These are phyloP conservation scores for Dryobotodes eremita DNA, from an alignment of 2,888 invertebrate species.

Conservation along the genomic window DNA sequence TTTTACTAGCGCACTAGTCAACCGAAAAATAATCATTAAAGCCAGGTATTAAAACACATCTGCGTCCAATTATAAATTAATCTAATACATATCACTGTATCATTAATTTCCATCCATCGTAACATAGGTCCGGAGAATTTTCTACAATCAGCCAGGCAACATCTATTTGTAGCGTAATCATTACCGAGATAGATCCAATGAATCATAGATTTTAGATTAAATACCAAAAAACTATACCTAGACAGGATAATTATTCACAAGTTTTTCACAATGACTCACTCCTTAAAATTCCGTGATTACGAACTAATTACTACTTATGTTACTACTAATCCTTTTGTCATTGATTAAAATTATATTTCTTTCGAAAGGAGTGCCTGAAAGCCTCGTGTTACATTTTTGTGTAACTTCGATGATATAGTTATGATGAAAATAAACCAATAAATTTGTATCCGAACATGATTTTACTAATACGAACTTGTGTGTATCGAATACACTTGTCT, in stretches of 20 bases:
- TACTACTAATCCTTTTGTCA: conserved; percentile 14
- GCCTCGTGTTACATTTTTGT: conserved; percentile 2
- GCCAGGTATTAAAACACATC: background rate
- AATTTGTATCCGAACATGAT: conserved; percentile 22
- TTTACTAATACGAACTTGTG: conserved; percentile 12
- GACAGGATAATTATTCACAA: background rate
- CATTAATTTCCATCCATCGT: background rate
- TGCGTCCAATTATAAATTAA: background rate
- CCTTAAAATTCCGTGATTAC: conserved; percentile 11
- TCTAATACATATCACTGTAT: background rate
- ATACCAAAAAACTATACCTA: conserved; percentile 6
- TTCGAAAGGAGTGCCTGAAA: background rate
- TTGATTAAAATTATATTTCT: conserved; percentile 1
- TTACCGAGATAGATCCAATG: background rate
- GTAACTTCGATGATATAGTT: background rate
- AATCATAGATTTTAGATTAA: conserved; percentile 26
- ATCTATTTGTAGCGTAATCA: conserved; percentile 1
- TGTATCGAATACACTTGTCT: conserved; percentile 3
- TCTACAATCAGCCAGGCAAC: background rate
- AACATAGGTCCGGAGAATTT: background rate
- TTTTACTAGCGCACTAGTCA: conserved; percentile 16
- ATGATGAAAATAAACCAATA: background rate
- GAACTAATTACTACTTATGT: conserved; percentile 23
- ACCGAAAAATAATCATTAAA: conserved; percentile 6
- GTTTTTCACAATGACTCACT: conserved; percentile 26